Evolutionary conservation across 1,140 invertebrate species (phyloP), one percentile per base, ranked within the genome.

Genomic region (Hylaeus volcanicus): DNA sequence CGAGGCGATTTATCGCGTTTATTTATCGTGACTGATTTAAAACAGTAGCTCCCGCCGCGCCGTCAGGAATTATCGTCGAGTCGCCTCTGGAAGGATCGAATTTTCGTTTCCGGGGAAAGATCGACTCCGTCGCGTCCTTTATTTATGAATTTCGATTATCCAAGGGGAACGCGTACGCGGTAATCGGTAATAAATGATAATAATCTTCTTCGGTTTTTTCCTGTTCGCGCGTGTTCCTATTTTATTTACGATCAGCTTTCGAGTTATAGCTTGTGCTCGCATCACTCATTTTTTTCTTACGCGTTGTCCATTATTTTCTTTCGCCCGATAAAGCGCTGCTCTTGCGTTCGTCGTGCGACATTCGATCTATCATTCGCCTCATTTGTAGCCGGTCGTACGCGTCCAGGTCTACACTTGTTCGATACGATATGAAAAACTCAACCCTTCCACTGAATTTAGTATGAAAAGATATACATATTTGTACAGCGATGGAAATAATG

Each of bases 11-110:
- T 79, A 79, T 77, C 75, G 75, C 65, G 53, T 76, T 69, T 69
- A 76, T 76, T 76, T 60, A 76, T 79, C 76, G 76, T 69, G 61
- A 11, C 70, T 79, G 70, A 79, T 74, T 79, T 65, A 65, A 74
- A 74, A 65, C 58, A 41, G 39, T n/a, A 43, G 48, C n/a, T 15
- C n/a, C 12, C n/a, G 56, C 45, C 5, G 37, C n/a, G 12, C 15
- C 0, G 45, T 37, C 12, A 15, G 41, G 39, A 45, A 72, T 78
- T 78, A 78, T 72, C 76, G 37, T 61, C 68, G 58, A 55, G 68
- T 76, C 45, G 8, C 48, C 41, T 8, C 11, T 9, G 15, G 41
- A 12, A 14, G 51, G 15, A 48, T 64, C 69, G 60, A 56, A 39
- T 71, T 73, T 63, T 45, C 12, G 1, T 9, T 26, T 11, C 2